Percentiles rank a stretch among this genome's conserved stretches.
Conservation (phyloP, 2,113 vertebrate species). For the Solenodon paradoxus region DNA sequence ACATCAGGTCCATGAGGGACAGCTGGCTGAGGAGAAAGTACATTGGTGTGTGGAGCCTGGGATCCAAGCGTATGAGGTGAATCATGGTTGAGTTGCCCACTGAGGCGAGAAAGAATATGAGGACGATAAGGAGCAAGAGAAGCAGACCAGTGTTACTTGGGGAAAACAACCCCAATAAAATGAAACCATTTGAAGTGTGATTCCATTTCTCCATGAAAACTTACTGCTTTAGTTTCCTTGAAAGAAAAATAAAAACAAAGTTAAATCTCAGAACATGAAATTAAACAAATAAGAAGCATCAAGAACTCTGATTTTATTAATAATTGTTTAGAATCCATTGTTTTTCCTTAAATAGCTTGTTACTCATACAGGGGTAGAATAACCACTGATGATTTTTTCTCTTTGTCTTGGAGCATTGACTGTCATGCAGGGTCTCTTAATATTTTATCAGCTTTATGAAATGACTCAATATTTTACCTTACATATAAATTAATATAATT, state of each 20-base stretch:
- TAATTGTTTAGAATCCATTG: background rate
- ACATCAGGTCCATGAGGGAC: slow-evolving; percentile 40
- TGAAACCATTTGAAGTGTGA: slow-evolving; percentile 34
- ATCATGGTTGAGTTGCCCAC: slow-evolving; percentile 36
- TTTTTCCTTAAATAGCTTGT: background rate
- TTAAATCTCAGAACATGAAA: background rate
- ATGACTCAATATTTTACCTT: background rate
- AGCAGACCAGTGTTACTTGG: background rate
- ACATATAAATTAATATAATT: background rate
- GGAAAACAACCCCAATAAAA: slow-evolving; percentile 25
- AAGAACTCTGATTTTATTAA: background rate
- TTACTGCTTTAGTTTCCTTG: background rate
- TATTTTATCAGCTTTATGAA: background rate
- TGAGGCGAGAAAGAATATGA: background rate
- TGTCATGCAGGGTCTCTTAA: too few species aligned
- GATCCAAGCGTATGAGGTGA: background rate
- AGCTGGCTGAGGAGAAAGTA: slow-evolving; percentile 46
- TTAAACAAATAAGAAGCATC: background rate
- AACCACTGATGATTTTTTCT: fast-evolving
- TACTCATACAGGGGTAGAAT: fast-evolving
- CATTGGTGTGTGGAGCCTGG: background rate
- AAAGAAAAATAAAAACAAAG: background rate
- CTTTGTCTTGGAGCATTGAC: too few species aligned
- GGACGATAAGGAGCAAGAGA: background rate
- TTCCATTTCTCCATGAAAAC: slow-evolving; percentile 47